phyloP scores from a whole-genome alignment of 2,113 vertebrate species.

The Zootoca vivipara region DNA sequence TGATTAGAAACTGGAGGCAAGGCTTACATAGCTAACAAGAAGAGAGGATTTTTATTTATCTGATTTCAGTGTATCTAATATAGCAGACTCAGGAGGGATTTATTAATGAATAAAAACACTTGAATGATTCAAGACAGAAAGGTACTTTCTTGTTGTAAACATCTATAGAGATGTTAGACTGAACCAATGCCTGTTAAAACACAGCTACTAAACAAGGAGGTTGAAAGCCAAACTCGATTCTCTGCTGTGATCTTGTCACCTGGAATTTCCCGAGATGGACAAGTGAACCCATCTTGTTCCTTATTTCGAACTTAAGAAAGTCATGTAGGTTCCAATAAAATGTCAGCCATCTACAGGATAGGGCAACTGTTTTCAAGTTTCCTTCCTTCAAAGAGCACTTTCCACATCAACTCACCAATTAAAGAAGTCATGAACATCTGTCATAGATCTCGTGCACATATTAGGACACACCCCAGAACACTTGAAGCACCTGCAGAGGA shows the following conservation, averaged over 20 bases:
- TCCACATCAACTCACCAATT: no score
- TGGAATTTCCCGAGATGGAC: not conserved
- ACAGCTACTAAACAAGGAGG: not conserved
- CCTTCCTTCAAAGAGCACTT: not conserved
- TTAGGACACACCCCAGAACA: not conserved
- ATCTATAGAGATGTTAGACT: conserved; percentile 54
- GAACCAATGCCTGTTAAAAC: conserved; percentile 38
- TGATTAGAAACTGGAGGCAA: conserved; percentile 61
- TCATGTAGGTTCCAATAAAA: not conserved
- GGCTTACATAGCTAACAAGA: conserved; percentile 53
- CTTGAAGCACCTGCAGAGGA: not conserved
- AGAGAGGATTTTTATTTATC: conserved; percentile 63
- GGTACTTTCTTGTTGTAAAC: conserved; percentile 51
- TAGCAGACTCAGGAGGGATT: conserved; percentile 66
- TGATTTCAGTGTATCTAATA: conserved; percentile 60
- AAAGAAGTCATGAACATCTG: not conserved
- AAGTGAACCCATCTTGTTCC: not conserved
- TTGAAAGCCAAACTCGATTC: not conserved
- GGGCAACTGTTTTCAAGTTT: not conserved
- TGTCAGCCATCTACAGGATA: not conserved
- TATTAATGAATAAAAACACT: conserved; percentile 63
- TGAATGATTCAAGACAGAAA: conserved; percentile 63
- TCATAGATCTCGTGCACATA: not conserved
- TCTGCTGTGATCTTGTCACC: not conserved
- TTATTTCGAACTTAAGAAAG: not conserved